Conservation (phyloP, 2,888 invertebrate species). For the Holacanthella duospinosa region DNA sequence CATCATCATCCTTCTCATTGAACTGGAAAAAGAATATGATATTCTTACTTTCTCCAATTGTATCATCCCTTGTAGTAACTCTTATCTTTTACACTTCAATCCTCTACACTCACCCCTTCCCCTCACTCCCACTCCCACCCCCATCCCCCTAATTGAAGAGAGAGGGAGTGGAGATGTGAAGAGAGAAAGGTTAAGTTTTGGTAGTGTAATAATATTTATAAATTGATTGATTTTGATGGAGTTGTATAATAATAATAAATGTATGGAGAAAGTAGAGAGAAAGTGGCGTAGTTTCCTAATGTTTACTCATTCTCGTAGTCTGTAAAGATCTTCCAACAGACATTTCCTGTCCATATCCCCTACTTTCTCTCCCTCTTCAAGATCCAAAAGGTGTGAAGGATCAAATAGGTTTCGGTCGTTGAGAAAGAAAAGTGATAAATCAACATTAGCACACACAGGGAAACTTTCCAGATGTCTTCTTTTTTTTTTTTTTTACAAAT, state of each 20-base stretch:
- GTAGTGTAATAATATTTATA: neutral
- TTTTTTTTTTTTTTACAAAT: neutral
- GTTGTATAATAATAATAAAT: neutral
- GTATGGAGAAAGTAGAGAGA: neutral
- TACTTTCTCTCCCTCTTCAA: constrained; percentile 1
- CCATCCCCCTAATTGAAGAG: neutral
- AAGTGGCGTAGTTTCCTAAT: neutral
- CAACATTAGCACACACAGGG: constrained; percentile 24
- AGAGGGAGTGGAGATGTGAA: neutral
- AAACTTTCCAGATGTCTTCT: constrained; percentile 24
- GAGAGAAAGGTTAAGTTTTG: neutral
- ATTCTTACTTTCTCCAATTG: too few species aligned
- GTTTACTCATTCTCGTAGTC: neutral
- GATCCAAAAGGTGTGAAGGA: constrained; percentile 17
- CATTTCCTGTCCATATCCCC: constrained; percentile 1
- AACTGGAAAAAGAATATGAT: neutral
- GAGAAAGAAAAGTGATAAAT: constrained; percentile 25
- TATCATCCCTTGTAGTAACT: too few species aligned
- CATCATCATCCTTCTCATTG: neutral
- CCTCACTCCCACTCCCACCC: neutral
- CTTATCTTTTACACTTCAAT: neutral
- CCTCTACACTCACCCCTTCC: neutral
- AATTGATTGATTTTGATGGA: neutral
- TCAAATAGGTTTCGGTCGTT: constrained; percentile 18
- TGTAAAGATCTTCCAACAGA: too few species aligned